These are phyloP conservation scores for Diorhabda elongata DNA, from an alignment of 1,140 invertebrate genomes.

Conservation along the genomic window DNA sequence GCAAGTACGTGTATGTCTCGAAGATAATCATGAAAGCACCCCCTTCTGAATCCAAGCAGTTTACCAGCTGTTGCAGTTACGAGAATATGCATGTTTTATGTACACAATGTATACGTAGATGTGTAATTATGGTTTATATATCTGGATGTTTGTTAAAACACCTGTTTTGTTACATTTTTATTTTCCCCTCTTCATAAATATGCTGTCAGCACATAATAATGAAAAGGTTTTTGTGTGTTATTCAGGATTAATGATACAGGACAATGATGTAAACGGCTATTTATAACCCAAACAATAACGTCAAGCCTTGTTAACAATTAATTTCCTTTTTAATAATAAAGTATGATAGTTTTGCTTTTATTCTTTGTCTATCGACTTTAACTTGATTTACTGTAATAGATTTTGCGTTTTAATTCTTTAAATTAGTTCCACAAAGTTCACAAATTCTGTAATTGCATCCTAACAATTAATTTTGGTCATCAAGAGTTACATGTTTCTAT, in stretches of 20 bases:
- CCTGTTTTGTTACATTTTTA: not conserved
- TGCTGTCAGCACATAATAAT: not conserved
- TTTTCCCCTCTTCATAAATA: not conserved
- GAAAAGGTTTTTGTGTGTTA: not conserved
- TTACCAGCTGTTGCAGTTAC: not conserved
- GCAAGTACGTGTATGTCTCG: not conserved
- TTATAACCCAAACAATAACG: too few relatives aligned
- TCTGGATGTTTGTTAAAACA: not conserved
- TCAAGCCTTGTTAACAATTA: too few relatives aligned
- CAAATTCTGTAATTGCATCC: too few relatives aligned
- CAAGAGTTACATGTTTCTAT: too few relatives aligned
- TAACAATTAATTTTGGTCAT: too few relatives aligned
- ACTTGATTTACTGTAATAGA: too few relatives aligned
- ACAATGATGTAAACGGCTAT: not conserved
- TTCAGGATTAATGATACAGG: not conserved
- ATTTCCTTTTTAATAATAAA: too few relatives aligned
- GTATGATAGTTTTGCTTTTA: too few relatives aligned
- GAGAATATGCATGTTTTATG: not conserved
- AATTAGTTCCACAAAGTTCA: too few relatives aligned
- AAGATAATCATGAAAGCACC: not conserved
- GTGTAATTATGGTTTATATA: not conserved
- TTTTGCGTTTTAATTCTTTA: too few relatives aligned
- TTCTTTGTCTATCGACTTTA: too few relatives aligned
- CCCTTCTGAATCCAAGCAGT: not conserved
- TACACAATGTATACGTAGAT: not conserved